Evolutionary conservation across 64 coral and sea anemone genomes (phyloP).

Genomic region (Platygyra sinensis): DNA sequence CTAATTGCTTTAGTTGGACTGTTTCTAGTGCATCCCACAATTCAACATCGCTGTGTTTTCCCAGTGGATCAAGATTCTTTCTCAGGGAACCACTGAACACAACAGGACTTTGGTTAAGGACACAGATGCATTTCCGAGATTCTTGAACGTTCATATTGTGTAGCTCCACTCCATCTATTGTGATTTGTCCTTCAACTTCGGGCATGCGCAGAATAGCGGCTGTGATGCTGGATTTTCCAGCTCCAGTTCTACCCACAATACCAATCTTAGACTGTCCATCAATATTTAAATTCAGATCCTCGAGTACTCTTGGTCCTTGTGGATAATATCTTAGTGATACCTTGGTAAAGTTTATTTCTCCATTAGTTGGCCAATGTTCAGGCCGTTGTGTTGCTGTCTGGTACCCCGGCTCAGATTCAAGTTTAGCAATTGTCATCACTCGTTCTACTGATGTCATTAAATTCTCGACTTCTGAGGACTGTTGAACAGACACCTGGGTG

Average conservation of each 20-base stretch:
- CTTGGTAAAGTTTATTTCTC: constrained; percentile 38
- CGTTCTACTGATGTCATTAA: constrained; percentile 73
- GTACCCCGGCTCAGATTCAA: constrained; percentile 56
- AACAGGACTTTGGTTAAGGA: constrained; percentile 63
- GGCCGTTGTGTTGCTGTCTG: not conserved
- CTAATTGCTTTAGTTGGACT: constrained; percentile 45
- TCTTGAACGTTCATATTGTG: constrained; percentile 37
- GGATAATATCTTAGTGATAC: constrained; percentile 55
- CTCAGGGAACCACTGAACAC: constrained; percentile 67
- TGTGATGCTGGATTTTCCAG: constrained; percentile 69
- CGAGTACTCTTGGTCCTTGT: constrained; percentile 47
- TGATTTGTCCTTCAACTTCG: constrained; percentile 56
- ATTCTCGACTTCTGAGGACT: constrained; percentile 43
- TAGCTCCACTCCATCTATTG: constrained; percentile 48
- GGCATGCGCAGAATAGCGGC: constrained; percentile 65
- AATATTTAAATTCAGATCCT: constrained; percentile 39
- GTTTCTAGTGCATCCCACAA: constrained; percentile 63
- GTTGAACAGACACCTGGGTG: constrained; percentile 37
- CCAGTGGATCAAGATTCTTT: constrained; percentile 62
- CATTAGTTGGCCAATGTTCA: constrained; percentile 46
- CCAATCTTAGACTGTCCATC: constrained; percentile 57
- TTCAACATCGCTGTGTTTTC: constrained; percentile 40
- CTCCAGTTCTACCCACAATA: constrained; percentile 69
- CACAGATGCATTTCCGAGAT: constrained; percentile 43
- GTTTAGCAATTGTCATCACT: constrained; percentile 47